These are phyloP conservation scores for Sycobia sp. DNA, from an alignment of 1,140 invertebrate species.

Conservation along the genomic window DNA sequence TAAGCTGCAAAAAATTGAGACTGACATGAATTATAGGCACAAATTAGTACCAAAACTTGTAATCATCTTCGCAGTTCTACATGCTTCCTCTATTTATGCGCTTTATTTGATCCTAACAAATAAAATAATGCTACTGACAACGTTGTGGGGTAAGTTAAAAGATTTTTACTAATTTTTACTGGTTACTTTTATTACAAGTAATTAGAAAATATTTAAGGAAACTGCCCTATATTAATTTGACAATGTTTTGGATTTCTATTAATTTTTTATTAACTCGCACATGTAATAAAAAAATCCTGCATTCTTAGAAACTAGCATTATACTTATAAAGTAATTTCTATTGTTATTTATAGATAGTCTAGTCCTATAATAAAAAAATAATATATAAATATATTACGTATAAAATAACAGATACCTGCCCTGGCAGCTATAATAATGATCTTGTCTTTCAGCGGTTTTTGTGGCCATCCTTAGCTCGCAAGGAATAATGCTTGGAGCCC, in stretches of 20 bases:
- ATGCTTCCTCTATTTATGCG: constrained; percentile 73
- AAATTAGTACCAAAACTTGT: not conserved
- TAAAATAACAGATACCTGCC: no score
- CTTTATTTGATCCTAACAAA: constrained; percentile 68
- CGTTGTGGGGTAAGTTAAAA: constrained; percentile 71
- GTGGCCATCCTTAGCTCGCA: not conserved
- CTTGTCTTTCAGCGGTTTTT: no score
- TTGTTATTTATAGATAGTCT: no score
- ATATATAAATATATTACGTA: no score
- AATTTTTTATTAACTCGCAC: no score
- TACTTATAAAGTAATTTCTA: no score
- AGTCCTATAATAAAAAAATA: no score
- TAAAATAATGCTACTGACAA: constrained; percentile 69
- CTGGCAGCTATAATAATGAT: no score
- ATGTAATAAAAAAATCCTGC: no score
- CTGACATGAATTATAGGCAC: constrained; percentile 3
- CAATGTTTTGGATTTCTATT: not conserved
- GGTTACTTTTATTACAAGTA: not conserved
- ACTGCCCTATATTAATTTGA: not conserved
- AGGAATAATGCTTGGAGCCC: constrained; percentile 61
- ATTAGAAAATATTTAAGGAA: not conserved
- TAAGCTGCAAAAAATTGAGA: not conserved
- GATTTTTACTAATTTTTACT: not conserved
- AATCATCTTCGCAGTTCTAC: constrained; percentile 62
- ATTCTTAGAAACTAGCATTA: no score